Conservation (phyloP, 2,113 vertebrate species). For the Anguilla rostrata region DNA sequence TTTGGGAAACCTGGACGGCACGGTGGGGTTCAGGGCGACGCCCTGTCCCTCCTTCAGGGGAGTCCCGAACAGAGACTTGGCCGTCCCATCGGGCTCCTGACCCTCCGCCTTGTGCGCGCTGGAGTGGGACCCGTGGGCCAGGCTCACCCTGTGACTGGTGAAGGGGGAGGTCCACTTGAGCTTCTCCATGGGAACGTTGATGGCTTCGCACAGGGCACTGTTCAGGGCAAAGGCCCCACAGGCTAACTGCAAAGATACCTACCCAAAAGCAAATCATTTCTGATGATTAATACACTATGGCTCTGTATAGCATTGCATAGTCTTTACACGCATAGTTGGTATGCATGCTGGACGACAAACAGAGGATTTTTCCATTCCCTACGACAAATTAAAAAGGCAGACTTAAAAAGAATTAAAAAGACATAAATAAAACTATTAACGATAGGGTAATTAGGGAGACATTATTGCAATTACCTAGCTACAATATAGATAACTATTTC, state of each 20-base stretch:
- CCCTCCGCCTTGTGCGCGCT: slow-evolving; percentile 49
- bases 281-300: not conserved
- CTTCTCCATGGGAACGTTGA: slow-evolving; percentile 88
- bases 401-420: no score
- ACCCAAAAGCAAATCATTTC: slow-evolving; percentile 28
- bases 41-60: slow-evolving; percentile 18
- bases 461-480: no score
- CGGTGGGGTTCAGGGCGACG: slow-evolving; percentile 31
- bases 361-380: not conserved
- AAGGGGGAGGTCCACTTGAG: slow-evolving; percentile 94
- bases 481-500: no score
- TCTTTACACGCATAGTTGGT: no score
- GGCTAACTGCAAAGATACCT: slow-evolving; percentile 89
- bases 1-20: slow-evolving; percentile 40
- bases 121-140: slow-evolving; percentile 63
- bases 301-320: not conserved
- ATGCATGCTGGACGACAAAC: not conserved
- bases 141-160: slow-evolving; percentile 77
- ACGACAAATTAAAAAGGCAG: no score
- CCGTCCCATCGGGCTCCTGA: slow-evolving; percentile 8
- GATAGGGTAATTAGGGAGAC: no score
- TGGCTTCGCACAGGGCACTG: slow-evolving; percentile 74
- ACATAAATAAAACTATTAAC: no score
- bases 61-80: slow-evolving; percentile 34
- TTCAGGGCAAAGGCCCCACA: slow-evolving; percentile 84